Evolutionary conservation across 1,140 invertebrate genomes (phyloP).

Genomic region (Drosophila triauraria): DNA sequence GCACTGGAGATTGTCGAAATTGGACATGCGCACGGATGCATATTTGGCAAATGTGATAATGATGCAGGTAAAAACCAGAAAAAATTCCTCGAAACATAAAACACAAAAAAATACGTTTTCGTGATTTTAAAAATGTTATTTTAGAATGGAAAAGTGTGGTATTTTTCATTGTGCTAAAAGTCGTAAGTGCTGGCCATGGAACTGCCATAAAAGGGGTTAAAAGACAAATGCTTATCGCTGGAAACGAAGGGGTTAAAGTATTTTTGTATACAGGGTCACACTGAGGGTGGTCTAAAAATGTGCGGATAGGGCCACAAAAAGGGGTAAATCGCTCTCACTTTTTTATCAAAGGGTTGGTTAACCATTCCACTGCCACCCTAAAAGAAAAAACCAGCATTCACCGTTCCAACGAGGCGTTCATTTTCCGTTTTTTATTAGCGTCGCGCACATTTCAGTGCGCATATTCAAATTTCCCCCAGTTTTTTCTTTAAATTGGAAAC

Average conservation of each 20-base stretch:
- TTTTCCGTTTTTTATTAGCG: constrained; percentile 34
- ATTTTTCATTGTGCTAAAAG: constrained; percentile 13
- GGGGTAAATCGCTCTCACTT: constrained; percentile 13
- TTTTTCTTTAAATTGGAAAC: constrained; percentile 61
- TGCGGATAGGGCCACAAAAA: neutral
- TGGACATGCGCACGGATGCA: constrained; percentile 65
- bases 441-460: constrained; percentile 55
- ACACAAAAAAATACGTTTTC: constrained; percentile 12
- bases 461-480: constrained; percentile 69
- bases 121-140: constrained; percentile 10
- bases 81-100: constrained; percentile 23
- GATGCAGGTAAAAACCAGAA: constrained; percentile 19
- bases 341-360: constrained; percentile 65
- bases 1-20: constrained; percentile 70
- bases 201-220: constrained; percentile 2
- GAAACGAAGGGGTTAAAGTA: constrained; percentile 16
- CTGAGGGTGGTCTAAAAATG: constrained; percentile 18
- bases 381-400: constrained; percentile 15
- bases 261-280: constrained; percentile 23
- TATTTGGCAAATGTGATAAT: constrained; percentile 78
- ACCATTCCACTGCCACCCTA: constrained; percentile 1
- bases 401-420: constrained; percentile 15
- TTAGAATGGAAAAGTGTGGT: constrained; percentile 33
- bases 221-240: neutral
- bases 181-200: constrained; percentile 1